Conservation (phyloP, 35 echinoderm and acorn worm species). For the Chiridota heheva region DNA sequence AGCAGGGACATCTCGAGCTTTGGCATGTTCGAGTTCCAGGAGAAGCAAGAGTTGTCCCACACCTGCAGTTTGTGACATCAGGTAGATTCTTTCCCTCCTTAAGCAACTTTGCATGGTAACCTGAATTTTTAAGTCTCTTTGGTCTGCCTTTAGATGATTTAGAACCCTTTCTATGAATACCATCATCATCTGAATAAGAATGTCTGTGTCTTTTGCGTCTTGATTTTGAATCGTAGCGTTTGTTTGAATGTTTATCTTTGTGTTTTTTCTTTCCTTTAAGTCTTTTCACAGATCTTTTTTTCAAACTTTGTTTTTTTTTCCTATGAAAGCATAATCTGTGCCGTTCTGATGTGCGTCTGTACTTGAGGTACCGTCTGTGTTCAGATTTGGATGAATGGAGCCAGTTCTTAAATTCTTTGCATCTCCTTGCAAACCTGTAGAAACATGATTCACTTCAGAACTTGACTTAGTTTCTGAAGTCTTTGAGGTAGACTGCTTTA, state of each 20-base stretch:
- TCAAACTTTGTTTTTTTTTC: slow-evolving; percentile 63
- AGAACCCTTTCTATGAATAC: not conserved
- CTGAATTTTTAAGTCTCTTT: slow-evolving; percentile 72
- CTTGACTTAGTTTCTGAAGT: slow-evolving; percentile 40
- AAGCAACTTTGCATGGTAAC: slow-evolving; percentile 70
- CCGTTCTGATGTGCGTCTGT: slow-evolving; percentile 2
- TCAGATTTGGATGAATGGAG: slow-evolving; percentile 14
- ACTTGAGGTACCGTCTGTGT: not conserved
- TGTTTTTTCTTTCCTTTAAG: slow-evolving; percentile 23
- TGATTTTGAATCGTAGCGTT: not conserved
- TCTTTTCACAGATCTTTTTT: slow-evolving; percentile 15
- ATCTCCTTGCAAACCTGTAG: slow-evolving; percentile 6
- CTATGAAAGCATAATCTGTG: no score
- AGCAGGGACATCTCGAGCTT: slow-evolving; percentile 82
- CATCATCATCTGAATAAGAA: slow-evolving; percentile 14
- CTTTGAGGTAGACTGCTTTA: slow-evolving; percentile 48
- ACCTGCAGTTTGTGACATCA: slow-evolving; percentile 58
- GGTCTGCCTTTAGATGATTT: not conserved
- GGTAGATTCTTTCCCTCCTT: slow-evolving; percentile 61
- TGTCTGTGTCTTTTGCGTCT: not conserved
- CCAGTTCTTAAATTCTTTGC: not conserved
- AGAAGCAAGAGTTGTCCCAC: slow-evolving; percentile 64
- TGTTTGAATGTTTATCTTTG: not conserved
- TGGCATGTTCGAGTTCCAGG: slow-evolving; percentile 73
- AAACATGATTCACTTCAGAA: slow-evolving; percentile 1